phyloP scores from a whole-genome alignment of 35 echinoderm and acorn worm genomes.

The Antedon bifida region DNA sequence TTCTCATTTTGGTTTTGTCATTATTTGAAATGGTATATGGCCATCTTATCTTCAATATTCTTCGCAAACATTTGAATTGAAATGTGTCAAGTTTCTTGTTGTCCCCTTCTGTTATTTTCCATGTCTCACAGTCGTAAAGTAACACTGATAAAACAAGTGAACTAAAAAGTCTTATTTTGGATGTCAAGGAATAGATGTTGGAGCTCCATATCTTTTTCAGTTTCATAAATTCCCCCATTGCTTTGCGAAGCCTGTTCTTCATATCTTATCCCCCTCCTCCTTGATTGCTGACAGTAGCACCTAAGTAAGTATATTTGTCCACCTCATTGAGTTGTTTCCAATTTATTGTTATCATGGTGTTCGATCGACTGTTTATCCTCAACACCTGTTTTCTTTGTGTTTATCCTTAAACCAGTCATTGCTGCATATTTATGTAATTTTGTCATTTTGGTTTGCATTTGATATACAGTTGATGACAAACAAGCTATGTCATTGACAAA shows the following conservation, averaged over 20 bases:
- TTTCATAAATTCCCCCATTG: not conserved
- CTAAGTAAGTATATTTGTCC: not conserved
- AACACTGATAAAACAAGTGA: not conserved
- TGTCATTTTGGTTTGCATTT: no score
- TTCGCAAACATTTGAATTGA: not conserved
- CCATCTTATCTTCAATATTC: not conserved
- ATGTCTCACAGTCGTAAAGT: not conserved
- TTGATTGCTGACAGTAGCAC: not conserved
- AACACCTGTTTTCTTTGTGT: not conserved
- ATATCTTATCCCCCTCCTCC: not conserved
- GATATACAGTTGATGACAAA: not conserved
- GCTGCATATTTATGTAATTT: no score
- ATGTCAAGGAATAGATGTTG: not conserved
- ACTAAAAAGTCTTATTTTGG: not conserved
- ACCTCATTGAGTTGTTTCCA: not conserved
- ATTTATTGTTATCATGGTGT: not conserved
- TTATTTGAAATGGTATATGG: not conserved
- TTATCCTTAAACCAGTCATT: not conserved
- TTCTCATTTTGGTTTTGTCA: not conserved
- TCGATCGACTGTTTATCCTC: not conserved
- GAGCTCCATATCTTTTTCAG: not conserved
- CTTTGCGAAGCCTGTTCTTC: not conserved
- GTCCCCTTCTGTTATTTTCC: not conserved
- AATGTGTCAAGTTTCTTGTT: constrained; percentile 11
- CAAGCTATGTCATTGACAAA: no score